Evolutionary conservation across 1,140 invertebrate species (phyloP), one percentile per base, ranked within the genome.

Genomic region (Brachionus calyciflorus): DNA sequence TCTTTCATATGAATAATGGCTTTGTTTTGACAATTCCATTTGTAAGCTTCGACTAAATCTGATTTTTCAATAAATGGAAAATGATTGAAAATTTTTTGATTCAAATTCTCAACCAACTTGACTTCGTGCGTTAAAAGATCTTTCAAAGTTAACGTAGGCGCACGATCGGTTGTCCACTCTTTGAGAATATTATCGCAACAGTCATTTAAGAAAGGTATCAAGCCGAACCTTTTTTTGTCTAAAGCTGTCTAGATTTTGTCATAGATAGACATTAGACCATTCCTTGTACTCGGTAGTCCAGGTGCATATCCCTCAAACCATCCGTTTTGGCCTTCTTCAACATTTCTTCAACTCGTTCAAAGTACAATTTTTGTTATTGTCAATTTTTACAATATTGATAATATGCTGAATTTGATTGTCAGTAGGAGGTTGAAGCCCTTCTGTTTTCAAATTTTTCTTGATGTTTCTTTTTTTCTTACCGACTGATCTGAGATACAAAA

Each of bases 391-490:
- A 17, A 21, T 12, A 19, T 60, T 60, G 26, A 60, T 33, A n/a
- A 60, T 60, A 19, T 60, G 33, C 19, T 30, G 9, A 3, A 60
- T 60, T 33, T 60, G 55, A 9, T 60, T 60, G 33, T 60, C 26
- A 33, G 4, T 60, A n/a, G 55, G 55, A 14, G 55, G 55, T 33
- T 60, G 26, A 7, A 60, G 12, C 10, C 55, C 55, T 17, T 33
- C 28, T 60, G 30, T 60, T 10, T 33, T 60, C 19, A 33, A 60
- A 60, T 60, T 60, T 14, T 60, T 60, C 19, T 60, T 60, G n/a
- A 33, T 60, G 30, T 33, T 33, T 33, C 28, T 30, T 33, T 33
- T 30, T 37, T 37, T 37, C 3, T 5, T 3, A 9, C 33, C 33
- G 4, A 37, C 3, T 37, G 3, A 3, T 3, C 3, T 9, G 33